Percentiles rank a stretch among this genome's conserved stretches.
Conservation (phyloP, 2,113 vertebrate species). For the Oreochromis niloticus region DNA sequence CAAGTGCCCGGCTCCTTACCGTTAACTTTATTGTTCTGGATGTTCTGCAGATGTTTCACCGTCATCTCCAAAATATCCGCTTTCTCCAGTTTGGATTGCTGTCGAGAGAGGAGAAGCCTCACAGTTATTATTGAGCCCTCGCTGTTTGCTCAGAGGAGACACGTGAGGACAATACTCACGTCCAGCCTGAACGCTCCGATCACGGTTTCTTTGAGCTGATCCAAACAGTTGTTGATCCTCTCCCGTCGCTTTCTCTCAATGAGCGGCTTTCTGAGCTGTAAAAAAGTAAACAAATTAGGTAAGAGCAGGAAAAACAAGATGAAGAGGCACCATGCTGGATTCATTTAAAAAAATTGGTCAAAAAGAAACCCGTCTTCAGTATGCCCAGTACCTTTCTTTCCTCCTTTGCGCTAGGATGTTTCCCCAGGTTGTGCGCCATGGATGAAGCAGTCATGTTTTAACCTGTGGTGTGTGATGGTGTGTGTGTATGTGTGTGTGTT, state of each 20-base stretch:
- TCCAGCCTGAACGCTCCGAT: constrained; percentile 83
- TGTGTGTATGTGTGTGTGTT: not conserved
- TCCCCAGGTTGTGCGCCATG: constrained; percentile 56
- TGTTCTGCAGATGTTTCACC: constrained; percentile 87
- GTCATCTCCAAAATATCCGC: constrained; percentile 93
- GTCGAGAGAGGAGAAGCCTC: not conserved
- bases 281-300: not conserved
- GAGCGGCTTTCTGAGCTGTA: constrained; percentile 84
- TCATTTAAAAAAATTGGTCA: not conserved
- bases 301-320: not conserved
- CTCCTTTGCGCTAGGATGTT: constrained; percentile 75
- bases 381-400: constrained; percentile 81
- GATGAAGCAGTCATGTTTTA: constrained; percentile 79
- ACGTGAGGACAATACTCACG: constrained; percentile 68
- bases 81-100: constrained; percentile 91
- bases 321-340: not conserved
- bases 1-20: constrained; percentile 64
- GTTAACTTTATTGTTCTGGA: constrained; percentile 75
- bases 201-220: constrained; percentile 85
- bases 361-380: not conserved
- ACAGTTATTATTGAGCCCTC: not conserved
- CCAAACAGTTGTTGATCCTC: constrained; percentile 86
- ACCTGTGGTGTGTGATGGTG: not conserved
- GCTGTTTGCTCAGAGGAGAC: not conserved
- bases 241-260: constrained; percentile 87